Conservation (phyloP, 2,888 invertebrate species). For the Ophonus ardosiacus region DNA sequence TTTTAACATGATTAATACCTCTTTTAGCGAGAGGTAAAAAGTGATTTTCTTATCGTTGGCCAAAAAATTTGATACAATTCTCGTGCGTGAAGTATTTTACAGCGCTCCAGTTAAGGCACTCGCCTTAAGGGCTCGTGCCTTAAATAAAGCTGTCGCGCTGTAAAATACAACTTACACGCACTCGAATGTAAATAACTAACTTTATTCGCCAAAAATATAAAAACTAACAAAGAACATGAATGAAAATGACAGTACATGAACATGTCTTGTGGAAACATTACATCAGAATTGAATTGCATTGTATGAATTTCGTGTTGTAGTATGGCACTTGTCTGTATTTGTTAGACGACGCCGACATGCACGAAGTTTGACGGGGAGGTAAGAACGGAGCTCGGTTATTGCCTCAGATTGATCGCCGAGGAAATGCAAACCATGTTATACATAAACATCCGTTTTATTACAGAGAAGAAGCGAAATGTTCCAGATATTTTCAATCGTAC, state of each 20-base stretch:
- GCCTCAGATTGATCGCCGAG: conserved; percentile 36
- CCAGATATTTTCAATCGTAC: conserved; percentile 40
- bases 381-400: background rate
- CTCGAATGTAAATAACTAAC: too few species aligned
- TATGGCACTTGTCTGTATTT: background rate
- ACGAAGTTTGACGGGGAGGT: background rate
- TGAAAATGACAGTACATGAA: background rate
- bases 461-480: conserved; percentile 35
- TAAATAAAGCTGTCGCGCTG: too few species aligned
- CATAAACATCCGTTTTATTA: conserved; percentile 50
- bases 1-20: too few species aligned
- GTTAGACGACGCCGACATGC: background rate
- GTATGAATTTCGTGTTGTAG: background rate
- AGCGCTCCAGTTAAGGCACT: too few species aligned
- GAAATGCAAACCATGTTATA: conserved; percentile 45
- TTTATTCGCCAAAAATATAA: background rate
- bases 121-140: too few species aligned
- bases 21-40: too few species aligned
- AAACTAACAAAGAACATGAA: background rate
- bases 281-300: background rate
- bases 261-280: background rate
- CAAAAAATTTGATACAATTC: too few species aligned
- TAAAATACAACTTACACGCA: too few species aligned
- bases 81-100: too few species aligned
- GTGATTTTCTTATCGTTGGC: too few species aligned